Evolutionary conservation across 2,113 vertebrate species (phyloP).

Genomic region (Calonectris borealis): DNA sequence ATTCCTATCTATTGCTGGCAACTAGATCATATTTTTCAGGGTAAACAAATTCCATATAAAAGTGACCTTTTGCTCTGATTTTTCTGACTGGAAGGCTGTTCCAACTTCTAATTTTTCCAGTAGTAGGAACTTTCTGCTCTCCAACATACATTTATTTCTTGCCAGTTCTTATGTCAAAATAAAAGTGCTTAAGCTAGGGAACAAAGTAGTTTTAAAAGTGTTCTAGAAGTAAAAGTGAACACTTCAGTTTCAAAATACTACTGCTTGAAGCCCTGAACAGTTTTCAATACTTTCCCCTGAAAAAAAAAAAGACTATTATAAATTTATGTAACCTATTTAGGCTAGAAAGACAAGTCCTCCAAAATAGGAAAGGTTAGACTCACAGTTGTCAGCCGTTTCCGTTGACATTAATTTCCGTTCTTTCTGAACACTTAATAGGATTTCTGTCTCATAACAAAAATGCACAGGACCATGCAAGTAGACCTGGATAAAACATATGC

Average conservation of each 20-base stretch:
- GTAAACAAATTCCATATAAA: neutral
- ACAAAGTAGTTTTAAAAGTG: neutral
- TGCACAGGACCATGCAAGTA: neutral
- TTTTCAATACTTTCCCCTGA: neutral
- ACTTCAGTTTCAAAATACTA: neutral
- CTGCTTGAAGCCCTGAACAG: neutral
- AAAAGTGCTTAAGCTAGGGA: neutral
- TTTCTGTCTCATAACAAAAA: neutral
- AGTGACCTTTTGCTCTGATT: constrained; percentile 8
- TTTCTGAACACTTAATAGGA: neutral
- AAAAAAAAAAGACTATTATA: neutral
- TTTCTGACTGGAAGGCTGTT: neutral
- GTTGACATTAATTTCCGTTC: neutral
- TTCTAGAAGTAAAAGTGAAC: neutral
- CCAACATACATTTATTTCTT: neutral
- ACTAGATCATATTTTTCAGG: neutral
- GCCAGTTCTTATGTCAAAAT: constrained; percentile 18
- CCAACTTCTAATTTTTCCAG: constrained; percentile 3
- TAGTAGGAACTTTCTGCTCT: neutral
- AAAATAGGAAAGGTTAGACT: neutral
- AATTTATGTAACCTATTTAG: neutral
- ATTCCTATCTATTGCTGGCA: neutral
- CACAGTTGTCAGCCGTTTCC: neutral
- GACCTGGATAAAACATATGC: neutral
- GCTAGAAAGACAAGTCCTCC: neutral